A percentile compares a stretch with the other conserved stretches of the same genome.
Evolutionary conservation across 2,797 vertebrate species (phyloP).

Genomic region (Erethizon dorsatum): DNA sequence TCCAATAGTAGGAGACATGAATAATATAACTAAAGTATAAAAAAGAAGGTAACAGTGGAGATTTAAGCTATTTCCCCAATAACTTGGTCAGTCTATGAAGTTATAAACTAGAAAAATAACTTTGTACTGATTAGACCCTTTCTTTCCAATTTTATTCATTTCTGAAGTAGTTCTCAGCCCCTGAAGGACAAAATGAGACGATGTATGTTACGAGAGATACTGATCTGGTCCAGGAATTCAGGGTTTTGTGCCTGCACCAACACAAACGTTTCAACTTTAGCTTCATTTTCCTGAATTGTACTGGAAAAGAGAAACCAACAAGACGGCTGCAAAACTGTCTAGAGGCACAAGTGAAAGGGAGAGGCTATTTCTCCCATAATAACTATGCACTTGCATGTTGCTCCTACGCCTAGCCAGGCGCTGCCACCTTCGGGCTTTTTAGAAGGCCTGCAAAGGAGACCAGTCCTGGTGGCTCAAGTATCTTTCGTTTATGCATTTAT

Average conservation of each 20-base stretch:
- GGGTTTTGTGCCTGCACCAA: background rate
- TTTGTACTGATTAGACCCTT: background rate
- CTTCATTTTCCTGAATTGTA: background rate
- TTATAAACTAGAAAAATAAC: background rate
- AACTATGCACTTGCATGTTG: background rate
- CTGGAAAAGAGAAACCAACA: conserved; percentile 30
- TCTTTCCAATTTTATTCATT: background rate
- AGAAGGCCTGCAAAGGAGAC: background rate
- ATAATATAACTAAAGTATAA: background rate
- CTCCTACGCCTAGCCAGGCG: background rate
- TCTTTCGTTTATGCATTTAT: background rate
- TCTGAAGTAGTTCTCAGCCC: background rate
- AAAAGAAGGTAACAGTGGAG: background rate
- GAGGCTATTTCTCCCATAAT: background rate
- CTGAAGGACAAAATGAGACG: background rate
- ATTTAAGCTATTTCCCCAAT: background rate
- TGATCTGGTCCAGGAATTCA: background rate
- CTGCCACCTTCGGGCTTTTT: conserved; percentile 4
- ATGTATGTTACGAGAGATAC: background rate
- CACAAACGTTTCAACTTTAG: background rate
- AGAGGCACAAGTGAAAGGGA: background rate
- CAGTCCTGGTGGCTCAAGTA: background rate
- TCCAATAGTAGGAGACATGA: background rate
- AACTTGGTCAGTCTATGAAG: background rate
- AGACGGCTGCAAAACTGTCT: background rate